phyloP scores from a whole-genome alignment of 2,888 invertebrate genomes.

The Chaitophorus viminalis region DNA sequence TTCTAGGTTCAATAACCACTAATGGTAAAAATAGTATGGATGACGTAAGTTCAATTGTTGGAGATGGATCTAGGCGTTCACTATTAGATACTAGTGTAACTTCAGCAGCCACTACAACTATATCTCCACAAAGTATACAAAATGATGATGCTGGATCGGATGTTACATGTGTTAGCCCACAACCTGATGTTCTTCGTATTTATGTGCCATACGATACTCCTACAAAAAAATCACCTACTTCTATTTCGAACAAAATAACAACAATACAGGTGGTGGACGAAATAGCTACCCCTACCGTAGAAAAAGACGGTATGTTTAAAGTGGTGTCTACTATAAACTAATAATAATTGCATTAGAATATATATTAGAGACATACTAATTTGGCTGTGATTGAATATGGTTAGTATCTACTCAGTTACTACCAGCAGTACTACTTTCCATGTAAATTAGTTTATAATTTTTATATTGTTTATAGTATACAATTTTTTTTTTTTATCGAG shows the following conservation, averaged over 20 bases:
- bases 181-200: conserved; percentile 80
- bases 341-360: conserved; percentile 13
- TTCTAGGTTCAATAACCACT: conserved; percentile 73
- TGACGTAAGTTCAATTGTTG: conserved; percentile 77
- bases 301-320: conserved; percentile 40
- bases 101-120: conserved; percentile 83
- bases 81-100: conserved; percentile 86
- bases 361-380: conserved; percentile 33
- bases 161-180: conserved; percentile 65
- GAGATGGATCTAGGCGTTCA: conserved; percentile 79
- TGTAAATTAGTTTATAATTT: conserved; percentile 8
- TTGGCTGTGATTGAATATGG: conserved; percentile 60
- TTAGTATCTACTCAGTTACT: conserved; percentile 17
- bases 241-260: conserved; percentile 52
- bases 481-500: not conserved
- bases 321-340: conserved; percentile 47
- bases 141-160: conserved; percentile 74
- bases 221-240: conserved; percentile 63
- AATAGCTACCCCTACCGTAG: conserved; percentile 34
- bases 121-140: conserved; percentile 82
- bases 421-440: conserved; percentile 24
- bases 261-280: conserved; percentile 55
- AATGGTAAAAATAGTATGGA: conserved; percentile 75
- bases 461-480: not conserved
- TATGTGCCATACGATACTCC: conserved; percentile 78